These are phyloP conservation scores for Pachyramphus minor DNA, from an alignment of 2,113 vertebrate species.

Conservation along the genomic window DNA sequence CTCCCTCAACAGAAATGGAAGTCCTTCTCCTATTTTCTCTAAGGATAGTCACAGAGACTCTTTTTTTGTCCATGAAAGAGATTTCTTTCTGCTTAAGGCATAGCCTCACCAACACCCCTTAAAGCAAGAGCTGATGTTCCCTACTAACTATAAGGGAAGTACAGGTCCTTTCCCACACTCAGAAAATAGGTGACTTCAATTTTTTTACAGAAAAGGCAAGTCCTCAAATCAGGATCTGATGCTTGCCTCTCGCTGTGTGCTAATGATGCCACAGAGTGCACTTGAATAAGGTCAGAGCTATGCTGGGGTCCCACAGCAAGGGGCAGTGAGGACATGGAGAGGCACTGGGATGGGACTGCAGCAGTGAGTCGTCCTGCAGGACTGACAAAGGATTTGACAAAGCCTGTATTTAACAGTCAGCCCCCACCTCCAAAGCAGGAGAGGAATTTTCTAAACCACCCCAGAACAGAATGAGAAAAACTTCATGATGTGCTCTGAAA, in stretches of 20 bases:
- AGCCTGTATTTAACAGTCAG: background rate
- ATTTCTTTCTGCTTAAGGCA: background rate
- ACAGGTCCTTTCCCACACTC: background rate
- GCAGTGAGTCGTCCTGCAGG: background rate
- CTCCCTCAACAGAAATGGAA: background rate
- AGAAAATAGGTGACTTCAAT: background rate
- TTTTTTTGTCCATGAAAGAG: background rate
- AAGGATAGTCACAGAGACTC: background rate
- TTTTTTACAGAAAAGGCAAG: background rate
- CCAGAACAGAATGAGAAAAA: background rate
- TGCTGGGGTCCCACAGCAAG: rapidly evolving
- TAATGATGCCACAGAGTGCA: background rate
- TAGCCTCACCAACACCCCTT: background rate
- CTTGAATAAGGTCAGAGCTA: background rate
- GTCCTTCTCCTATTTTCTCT: background rate
- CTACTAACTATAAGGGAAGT: background rate
- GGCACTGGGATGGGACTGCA: rapidly evolving
- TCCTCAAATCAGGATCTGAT: rapidly evolving
- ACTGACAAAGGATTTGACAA: background rate
- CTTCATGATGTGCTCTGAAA: background rate
- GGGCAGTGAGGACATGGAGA: rapidly evolving
- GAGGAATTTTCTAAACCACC: background rate
- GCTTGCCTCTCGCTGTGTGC: background rate
- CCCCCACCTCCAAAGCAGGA: background rate
- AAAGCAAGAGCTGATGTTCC: background rate